Conservation (phyloP, 2,113 vertebrate genomes). For the Ceyx melanurus region DNA sequence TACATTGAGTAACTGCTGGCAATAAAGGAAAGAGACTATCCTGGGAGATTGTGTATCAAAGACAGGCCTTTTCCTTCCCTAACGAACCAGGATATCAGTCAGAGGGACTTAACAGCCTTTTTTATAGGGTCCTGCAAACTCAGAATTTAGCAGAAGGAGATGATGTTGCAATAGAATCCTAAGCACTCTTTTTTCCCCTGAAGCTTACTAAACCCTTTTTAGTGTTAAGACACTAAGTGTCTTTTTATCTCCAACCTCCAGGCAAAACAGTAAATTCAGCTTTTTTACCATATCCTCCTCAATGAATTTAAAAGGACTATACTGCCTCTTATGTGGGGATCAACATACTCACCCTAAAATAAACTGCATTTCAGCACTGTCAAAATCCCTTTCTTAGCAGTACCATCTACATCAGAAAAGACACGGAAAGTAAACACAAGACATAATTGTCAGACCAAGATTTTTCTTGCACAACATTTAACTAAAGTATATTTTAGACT, state of each 20-base stretch:
- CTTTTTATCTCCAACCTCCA: neutral
- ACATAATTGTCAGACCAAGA: neutral
- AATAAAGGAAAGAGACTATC: neutral
- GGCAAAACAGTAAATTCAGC: neutral
- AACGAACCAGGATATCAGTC: neutral
- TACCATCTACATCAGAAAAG: neutral
- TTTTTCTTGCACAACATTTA: neutral
- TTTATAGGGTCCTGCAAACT: neutral
- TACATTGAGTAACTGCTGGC: neutral
- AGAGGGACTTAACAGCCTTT: neutral
- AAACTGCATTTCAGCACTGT: neutral
- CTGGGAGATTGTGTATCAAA: neutral
- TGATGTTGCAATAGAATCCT: neutral
- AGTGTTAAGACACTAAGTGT: neutral
- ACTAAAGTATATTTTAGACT: neutral
- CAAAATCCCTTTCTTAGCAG: neutral
- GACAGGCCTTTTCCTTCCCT: neutral
- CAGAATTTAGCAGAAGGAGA: neutral
- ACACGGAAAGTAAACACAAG: rapidly evolving
- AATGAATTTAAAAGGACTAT: neutral
- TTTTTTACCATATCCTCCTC: neutral
- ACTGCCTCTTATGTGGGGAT: neutral
- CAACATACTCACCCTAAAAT: neutral
- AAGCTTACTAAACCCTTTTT: neutral
- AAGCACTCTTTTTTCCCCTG: neutral